phyloP scores from a whole-genome alignment of 2,888 invertebrate genomes.

The Selenia dentaria region DNA sequence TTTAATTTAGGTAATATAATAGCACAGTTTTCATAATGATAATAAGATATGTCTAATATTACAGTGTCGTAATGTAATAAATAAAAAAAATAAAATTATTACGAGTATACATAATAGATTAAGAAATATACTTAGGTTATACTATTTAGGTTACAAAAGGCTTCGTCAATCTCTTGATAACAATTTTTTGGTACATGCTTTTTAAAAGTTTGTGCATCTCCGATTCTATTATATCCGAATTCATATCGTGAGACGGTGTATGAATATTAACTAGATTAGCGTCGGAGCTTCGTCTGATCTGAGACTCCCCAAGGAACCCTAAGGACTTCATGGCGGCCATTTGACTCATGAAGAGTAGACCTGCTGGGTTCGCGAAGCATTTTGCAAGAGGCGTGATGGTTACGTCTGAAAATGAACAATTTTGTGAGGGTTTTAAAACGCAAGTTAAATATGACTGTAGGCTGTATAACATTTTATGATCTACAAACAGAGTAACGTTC shows the following conservation, averaged over 20 bases:
- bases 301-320: slow-evolving; percentile 44
- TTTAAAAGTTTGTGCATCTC: not conserved
- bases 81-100: too few species aligned
- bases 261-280: not conserved
- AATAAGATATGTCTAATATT: too few species aligned
- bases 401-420: slow-evolving; percentile 67
- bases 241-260: not conserved
- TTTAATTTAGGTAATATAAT: too few species aligned
- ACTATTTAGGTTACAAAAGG: too few species aligned
- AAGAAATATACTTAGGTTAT: too few species aligned
- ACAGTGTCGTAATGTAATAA: too few species aligned
- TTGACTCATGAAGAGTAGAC: slow-evolving; percentile 57
- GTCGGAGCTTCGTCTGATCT: not conserved
- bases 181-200: not conserved
- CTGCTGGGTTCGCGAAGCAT: slow-evolving; percentile 54
- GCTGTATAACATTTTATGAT: too few species aligned
- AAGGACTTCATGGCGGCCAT: slow-evolving; percentile 61
- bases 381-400: slow-evolving; percentile 55
- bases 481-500: too few species aligned
- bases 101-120: too few species aligned
- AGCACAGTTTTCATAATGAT: too few species aligned
- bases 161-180: not conserved
- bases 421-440: too few species aligned
- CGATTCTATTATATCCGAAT: not conserved
- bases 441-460: too few species aligned